Evolutionary conservation across 2,113 vertebrate genomes (phyloP).

Genomic region (Aegotheles bennettii): DNA sequence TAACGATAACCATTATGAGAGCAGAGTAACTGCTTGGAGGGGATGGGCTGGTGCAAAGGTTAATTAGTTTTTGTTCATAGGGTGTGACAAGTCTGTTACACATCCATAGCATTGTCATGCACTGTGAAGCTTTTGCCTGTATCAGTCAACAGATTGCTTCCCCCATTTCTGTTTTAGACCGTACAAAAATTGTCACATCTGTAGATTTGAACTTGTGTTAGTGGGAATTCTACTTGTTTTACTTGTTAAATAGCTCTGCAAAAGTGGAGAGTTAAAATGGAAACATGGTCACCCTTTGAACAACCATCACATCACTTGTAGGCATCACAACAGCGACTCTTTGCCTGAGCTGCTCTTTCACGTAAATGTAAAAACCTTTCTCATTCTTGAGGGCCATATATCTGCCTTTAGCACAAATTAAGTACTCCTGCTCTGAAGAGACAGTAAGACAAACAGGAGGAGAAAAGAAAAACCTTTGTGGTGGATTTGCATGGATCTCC

Average conservation of each 20-base stretch:
- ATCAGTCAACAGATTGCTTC: neutral
- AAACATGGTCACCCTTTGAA: neutral
- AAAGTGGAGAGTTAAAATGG: neutral
- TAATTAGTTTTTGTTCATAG: neutral
- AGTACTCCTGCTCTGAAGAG: slow-evolving; percentile 3
- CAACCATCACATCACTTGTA: neutral
- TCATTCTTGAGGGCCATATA: neutral
- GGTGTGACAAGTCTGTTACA: neutral
- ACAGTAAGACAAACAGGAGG: neutral
- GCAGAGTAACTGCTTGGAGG: neutral
- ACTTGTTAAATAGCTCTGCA: neutral
- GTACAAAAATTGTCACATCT: neutral
- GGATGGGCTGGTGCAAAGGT: neutral
- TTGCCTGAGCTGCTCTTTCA: neutral
- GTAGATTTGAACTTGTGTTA: neutral
- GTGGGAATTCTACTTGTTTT: neutral
- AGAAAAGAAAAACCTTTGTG: slow-evolving; percentile 22
- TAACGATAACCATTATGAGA: neutral
- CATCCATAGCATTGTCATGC: too few relatives aligned
- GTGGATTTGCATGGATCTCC: slow-evolving; percentile 51
- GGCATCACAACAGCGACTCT: neutral
- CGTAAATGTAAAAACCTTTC: neutral
- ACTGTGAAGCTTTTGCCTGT: neutral
- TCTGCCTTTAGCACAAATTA: slow-evolving; percentile 19
- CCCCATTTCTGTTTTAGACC: neutral